Percentiles rank a stretch among this genome's conserved stretches.
Conservation (phyloP, 1,140 invertebrate species). For the Melanaphis sacchari region DNA sequence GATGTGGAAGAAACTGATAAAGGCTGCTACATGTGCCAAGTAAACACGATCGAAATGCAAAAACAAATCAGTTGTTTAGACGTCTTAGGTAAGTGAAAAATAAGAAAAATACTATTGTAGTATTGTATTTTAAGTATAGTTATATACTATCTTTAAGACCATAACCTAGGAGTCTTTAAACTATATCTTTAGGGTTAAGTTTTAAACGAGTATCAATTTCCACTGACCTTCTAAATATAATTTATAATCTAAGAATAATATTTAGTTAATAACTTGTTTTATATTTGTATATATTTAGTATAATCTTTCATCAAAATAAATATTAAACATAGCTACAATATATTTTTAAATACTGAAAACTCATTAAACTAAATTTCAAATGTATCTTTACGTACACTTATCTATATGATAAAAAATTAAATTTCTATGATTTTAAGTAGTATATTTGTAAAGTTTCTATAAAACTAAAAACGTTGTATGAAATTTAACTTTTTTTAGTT, state of each 20-base stretch:
- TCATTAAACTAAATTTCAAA: background rate
- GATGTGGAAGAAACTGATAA: constrained; percentile 76
- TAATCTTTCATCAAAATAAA: background rate
- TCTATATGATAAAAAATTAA: background rate
- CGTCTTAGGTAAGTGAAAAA: constrained; percentile 60
- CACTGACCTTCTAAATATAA: too few relatives aligned
- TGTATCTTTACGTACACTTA: background rate
- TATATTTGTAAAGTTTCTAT: too few relatives aligned
- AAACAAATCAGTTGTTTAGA: constrained; percentile 87
- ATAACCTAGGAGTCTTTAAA: background rate
- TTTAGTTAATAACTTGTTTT: too few relatives aligned
- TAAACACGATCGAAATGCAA: constrained; percentile 88
- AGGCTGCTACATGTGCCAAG: constrained; percentile 84
- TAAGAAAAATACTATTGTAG: background rate
- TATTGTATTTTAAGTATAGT: background rate
- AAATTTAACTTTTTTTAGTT: background rate
- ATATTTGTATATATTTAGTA: too few relatives aligned
- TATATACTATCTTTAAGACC: background rate
- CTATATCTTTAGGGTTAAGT: background rate
- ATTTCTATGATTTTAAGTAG: too few relatives aligned
- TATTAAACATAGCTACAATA: background rate
- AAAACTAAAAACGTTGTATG: too few relatives aligned
- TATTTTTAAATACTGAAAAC: background rate
- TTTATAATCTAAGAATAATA: too few relatives aligned
- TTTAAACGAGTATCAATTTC: too few relatives aligned